Base-by-base conservation (phyloP, 2,113 vertebrate genomes). In the Oostethus manadensis region DNA sequence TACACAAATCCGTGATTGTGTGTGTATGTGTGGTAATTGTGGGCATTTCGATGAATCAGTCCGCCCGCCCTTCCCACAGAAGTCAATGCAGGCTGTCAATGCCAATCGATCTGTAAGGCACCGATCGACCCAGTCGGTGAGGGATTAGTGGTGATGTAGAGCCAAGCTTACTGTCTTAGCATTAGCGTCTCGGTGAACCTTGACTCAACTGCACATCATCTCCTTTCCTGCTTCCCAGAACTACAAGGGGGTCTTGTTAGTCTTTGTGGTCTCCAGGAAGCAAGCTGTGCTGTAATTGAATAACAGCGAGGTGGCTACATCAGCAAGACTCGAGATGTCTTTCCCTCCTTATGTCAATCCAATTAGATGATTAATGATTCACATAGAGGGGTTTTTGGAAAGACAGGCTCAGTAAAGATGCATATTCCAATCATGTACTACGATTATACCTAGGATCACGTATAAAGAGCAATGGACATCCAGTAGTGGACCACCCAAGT, bases 1-100 rank as follows among this genome's bases (percentile, higher is more conserved):
- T 51, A 29, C 8, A 2, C 56, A 38, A 29, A 33, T 33, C 29
- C 8, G 7, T 33, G 4, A 7, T 33, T 60, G 56, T 43, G 10
- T 17, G 51, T 58, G 60, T 46, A 18, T 56, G 56, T 61, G 65
- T 35, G 44, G 22, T 1, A 51, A 54, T 21, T 66, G 33, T 29
- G 51, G 60, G 75, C 63, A 72, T 78, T 84, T 72, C 82, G 62
- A 53, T 51, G 66, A 62, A 81, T 81, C 65, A 84, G 75, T 51
- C 71, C 21, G 9, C 62, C 62, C 71, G 46, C 56, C 58, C 84
- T 89, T 89, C 82, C 76, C 85, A 88, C 84, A 83, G 80, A 87
- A 87, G 89, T 89, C 88, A 86, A 84, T 91, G 71, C 71, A 63
- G 79, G 26, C 76, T 84, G 87, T 65, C 87, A 78, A 88, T 88